A percentile compares a stretch with the other conserved stretches of the same genome.
phyloP scores from a whole-genome alignment of 23 tunicate species.

The Ascidia mentula region DNA sequence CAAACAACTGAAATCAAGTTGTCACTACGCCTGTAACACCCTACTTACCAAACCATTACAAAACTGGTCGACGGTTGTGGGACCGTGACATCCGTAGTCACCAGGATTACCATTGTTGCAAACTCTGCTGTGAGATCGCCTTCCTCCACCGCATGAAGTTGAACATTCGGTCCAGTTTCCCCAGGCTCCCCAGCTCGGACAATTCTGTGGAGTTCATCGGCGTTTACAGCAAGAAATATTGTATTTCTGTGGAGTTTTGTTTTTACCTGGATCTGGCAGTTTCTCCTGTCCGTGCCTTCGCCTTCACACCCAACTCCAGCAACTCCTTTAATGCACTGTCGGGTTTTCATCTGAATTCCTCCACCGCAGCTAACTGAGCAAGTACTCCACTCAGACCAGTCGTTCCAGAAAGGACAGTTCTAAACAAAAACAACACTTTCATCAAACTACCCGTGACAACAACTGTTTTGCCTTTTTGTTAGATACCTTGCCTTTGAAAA shows the following conservation, averaged over 20 bases:
- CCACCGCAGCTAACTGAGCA: constrained; percentile 78
- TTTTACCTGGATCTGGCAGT: constrained; percentile 56
- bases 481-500: too few relatives aligned
- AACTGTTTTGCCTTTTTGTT: too few relatives aligned
- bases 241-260: too few relatives aligned
- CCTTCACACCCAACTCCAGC: constrained; percentile 77
- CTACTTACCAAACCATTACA: constrained; percentile 45
- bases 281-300: neutral
- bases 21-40: too few relatives aligned
- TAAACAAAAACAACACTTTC: neutral
- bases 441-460: too few relatives aligned
- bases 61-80: constrained; percentile 16
- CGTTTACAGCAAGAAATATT: too few relatives aligned
- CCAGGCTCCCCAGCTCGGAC: constrained; percentile 47
- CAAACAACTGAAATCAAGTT: too few relatives aligned
- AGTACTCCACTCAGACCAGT: constrained; percentile 66
- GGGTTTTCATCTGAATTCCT: constrained; percentile 28
- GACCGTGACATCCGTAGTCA: constrained; percentile 58
- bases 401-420: constrained; percentile 83
- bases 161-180: constrained; percentile 34
- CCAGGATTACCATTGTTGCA: constrained; percentile 69
- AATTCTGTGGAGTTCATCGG: constrained; percentile 12
- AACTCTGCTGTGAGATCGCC: constrained; percentile 34
- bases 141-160: constrained; percentile 68
- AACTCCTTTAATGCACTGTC: constrained; percentile 79